phyloP scores from a whole-genome alignment of 1,140 invertebrate species.

The Andricus grossulariae region DNA sequence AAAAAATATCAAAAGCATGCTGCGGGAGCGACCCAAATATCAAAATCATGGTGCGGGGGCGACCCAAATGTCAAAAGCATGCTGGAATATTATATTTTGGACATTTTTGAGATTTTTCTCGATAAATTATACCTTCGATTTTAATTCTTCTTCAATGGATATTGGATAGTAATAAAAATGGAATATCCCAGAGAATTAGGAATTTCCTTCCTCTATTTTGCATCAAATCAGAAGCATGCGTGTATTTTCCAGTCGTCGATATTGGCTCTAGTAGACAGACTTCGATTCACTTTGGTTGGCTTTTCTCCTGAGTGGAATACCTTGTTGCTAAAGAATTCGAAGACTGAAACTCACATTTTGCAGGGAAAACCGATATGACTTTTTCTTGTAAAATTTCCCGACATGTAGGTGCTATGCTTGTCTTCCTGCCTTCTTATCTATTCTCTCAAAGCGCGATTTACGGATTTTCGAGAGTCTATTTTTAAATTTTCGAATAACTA shows the following conservation, averaged over 20 bases:
- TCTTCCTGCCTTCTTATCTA: not conserved
- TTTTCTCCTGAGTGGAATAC: slow-evolving; percentile 41
- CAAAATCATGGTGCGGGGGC: too few relatives aligned
- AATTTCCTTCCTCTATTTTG: too few relatives aligned
- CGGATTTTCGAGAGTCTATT: not conserved
- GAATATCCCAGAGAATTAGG: too few relatives aligned
- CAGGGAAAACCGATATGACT: slow-evolving; percentile 36
- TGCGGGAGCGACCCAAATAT: too few relatives aligned
- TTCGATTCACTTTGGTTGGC: not conserved
- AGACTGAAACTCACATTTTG: slow-evolving; percentile 6
- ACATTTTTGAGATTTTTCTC: too few relatives aligned
- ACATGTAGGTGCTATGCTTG: slow-evolving; percentile 7
- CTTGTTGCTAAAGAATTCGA: slow-evolving; percentile 39
- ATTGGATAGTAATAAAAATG: too few relatives aligned
- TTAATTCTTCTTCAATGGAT: too few relatives aligned
- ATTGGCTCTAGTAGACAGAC: not conserved
- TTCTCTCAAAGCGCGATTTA: not conserved
- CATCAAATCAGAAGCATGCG: not conserved
- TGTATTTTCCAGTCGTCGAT: slow-evolving; percentile 20
- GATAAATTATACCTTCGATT: too few relatives aligned
- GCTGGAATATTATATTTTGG: too few relatives aligned
- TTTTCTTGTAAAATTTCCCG: slow-evolving; percentile 38
- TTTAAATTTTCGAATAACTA: not conserved
- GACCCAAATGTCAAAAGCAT: too few relatives aligned
- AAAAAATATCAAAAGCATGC: too few relatives aligned